Base-by-base conservation (phyloP, 2,888 invertebrate species). In the Acronicta psi region DNA sequence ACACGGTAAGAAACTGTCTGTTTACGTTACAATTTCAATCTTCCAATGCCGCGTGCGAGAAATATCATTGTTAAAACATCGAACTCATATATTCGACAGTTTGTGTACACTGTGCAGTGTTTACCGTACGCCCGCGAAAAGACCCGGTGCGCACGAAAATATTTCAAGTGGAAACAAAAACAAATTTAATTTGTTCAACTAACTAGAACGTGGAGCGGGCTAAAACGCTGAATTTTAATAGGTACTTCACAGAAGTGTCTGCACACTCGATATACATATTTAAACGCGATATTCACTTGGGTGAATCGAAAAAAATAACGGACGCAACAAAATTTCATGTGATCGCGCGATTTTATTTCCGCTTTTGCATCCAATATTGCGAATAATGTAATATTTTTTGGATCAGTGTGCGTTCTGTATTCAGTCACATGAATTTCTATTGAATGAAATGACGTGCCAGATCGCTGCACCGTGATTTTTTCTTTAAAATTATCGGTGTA, bases 191-290 rank as follows among this genome's bases (percentile, higher is more conserved):
- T 69, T 63, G 58, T 55, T 72, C 46, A 69, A 46, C 45, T 53
- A 60, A 63, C 60, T 68, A 47, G 50, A 67, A 67, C 55, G 57
- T 49, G 57, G 51, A 47, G 60, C 42, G 49, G 59, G 44, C 14
- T 56, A 51, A 63, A 71, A 67, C 50, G 57, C 20, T 53, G 55
- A 59, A 63, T 65, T 64, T 74, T 74, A 59, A 70, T 59, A 47
- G 23, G 45, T 53, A 50, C 56, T 59, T 59, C 49, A 36, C 25
- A 25, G 13, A 47, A 71, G 61, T 52, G 23, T 18, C 5, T 41
- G 18, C 13, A 31, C 42, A 51, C 53, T 51, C 29, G n/a, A 44
- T 54, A 36, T 34, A 37, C 23, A 43, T 38, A 44, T 31, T 46
- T 29, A 42, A 54, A 43, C 13, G 13, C 18, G 16, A 25, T 52